Percentiles rank a stretch among this genome's conserved stretches.
phyloP scores from a whole-genome alignment of 2,888 invertebrate species.

The Sarcophaga rosellei region DNA sequence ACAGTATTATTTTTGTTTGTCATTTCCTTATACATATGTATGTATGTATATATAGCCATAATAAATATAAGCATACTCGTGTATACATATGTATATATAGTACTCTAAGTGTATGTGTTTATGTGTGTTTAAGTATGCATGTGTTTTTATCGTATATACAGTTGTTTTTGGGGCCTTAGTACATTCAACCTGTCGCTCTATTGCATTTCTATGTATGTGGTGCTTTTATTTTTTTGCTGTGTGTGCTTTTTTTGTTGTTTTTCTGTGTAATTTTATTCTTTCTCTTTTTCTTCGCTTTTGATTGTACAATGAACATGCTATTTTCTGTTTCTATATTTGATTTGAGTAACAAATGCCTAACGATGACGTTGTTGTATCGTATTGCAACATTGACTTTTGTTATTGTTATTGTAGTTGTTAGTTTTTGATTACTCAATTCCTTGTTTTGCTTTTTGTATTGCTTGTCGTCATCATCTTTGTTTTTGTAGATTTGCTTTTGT shows the following conservation, averaged over 20 bases:
- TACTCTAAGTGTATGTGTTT: neutral
- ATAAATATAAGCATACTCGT: neutral
- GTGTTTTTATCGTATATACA: constrained; percentile 7
- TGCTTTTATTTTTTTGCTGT: constrained; percentile 52
- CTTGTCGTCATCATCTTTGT: constrained; percentile 1
- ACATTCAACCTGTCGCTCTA: constrained; percentile 69
- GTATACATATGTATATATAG: neutral
- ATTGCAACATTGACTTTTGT: constrained; percentile 65
- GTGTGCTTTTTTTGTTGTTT: constrained; percentile 14
- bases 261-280: neutral
- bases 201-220: constrained; percentile 53
- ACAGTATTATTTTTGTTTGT: constrained; percentile 28
- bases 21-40: constrained; percentile 29
- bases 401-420: constrained; percentile 8
- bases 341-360: constrained; percentile 14
- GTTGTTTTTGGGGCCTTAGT: constrained; percentile 58
- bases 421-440: neutral
- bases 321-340: neutral
- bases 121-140: neutral
- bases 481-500: constrained; percentile 1
- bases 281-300: constrained; percentile 10
- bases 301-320: neutral
- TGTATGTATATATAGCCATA: too few species aligned
- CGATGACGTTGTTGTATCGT: constrained; percentile 48
- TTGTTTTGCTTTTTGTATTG: neutral